Evolutionary conservation across 1,140 invertebrate species (phyloP).

Genomic region (Drosophila murphyi): DNA sequence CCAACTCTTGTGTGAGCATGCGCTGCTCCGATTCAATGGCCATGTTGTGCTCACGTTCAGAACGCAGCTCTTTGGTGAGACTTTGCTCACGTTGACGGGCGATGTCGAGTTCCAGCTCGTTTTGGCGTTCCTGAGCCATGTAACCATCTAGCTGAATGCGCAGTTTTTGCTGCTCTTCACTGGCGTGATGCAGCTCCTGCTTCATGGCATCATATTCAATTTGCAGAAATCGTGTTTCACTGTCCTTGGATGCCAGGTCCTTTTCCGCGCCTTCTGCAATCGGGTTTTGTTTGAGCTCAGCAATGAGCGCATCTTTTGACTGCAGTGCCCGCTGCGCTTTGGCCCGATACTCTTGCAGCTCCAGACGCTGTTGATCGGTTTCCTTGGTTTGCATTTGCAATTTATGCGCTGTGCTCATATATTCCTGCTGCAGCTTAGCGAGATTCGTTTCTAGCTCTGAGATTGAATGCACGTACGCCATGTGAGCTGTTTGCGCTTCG

Average conservation of each 20-base stretch:
- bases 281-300: constrained; percentile 86
- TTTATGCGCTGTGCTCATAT: constrained; percentile 84
- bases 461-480: constrained; percentile 77
- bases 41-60: constrained; percentile 52
- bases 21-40: constrained; percentile 67
- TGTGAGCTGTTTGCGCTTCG: constrained; percentile 57
- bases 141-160: constrained; percentile 65
- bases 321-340: constrained; percentile 90
- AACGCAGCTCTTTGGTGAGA: constrained; percentile 60
- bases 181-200: constrained; percentile 61
- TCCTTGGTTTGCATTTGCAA: constrained; percentile 87
- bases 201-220: constrained; percentile 68
- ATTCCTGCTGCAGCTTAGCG: constrained; percentile 84
- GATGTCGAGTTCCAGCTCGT: constrained; percentile 44
- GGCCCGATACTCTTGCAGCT: constrained; percentile 89
- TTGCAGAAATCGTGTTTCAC: constrained; percentile 66
- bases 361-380: constrained; percentile 86
- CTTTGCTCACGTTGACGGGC: constrained; percentile 57
- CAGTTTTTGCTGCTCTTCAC: constrained; percentile 56
- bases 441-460: constrained; percentile 83
- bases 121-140: constrained; percentile 45
- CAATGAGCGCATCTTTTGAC: constrained; percentile 91
- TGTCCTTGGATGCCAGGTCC: constrained; percentile 42
- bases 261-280: background rate
- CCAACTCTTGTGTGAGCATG: constrained; percentile 75